Conservation (phyloP, 2,113 vertebrate genomes). For the Pituophis catenifer region DNA sequence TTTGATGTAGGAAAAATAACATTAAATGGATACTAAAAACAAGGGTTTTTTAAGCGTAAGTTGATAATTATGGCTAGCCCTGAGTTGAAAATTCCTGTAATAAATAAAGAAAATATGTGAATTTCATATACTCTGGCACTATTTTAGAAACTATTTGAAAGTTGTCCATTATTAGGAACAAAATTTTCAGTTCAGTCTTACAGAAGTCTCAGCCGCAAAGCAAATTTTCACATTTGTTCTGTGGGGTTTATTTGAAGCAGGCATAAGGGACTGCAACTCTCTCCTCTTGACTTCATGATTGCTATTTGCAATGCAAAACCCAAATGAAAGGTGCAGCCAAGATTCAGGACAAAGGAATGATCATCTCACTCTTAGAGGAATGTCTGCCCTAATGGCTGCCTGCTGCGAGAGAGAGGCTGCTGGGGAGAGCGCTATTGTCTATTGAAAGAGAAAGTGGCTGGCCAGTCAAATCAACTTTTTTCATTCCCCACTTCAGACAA, state of each 20-base stretch:
- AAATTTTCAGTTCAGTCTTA: neutral
- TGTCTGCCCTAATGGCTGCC: neutral
- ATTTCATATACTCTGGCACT: neutral
- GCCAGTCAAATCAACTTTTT: neutral
- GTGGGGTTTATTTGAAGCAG: neutral
- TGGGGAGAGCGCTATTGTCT: neutral
- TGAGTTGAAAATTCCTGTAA: neutral
- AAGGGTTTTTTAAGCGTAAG: neutral
- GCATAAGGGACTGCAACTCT: neutral
- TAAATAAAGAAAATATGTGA: neutral
- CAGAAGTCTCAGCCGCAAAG: neutral
- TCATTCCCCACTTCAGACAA: neutral
- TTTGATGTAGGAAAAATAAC: neutral
- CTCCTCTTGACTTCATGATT: neutral
- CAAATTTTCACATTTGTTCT: neutral
- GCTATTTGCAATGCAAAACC: slow-evolving; percentile 16
- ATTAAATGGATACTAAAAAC: neutral
- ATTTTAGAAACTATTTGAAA: neutral
- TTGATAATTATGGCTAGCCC: neutral
- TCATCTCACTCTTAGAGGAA: neutral
- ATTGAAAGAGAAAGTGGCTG: slow-evolving; percentile 10
- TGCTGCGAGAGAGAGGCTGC: neutral
- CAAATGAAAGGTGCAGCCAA: slow-evolving; percentile 2
- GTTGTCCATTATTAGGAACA: neutral
- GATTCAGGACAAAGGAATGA: neutral